These are phyloP conservation scores for Aplocera efformata DNA, from an alignment of 2,888 invertebrate genomes.

Conservation along the genomic window DNA sequence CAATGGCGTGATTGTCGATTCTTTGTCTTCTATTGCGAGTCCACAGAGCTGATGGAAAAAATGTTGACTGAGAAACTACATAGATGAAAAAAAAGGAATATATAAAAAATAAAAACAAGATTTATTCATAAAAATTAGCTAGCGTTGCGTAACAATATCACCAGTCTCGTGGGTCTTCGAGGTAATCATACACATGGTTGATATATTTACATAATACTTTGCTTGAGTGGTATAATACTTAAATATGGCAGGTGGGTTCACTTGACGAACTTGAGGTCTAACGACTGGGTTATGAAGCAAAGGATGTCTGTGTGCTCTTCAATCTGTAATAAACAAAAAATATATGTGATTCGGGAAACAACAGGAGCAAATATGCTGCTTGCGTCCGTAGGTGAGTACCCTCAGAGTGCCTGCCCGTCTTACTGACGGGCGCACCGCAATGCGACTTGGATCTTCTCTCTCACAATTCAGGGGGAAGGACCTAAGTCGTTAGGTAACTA, in stretches of 20 bases:
- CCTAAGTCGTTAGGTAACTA: too few species aligned
- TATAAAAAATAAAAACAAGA: slow-evolving; percentile 69
- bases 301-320: slow-evolving; percentile 96
- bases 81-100: slow-evolving; percentile 23
- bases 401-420: too few species aligned
- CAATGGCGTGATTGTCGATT: too few species aligned
- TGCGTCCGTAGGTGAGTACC: too few species aligned
- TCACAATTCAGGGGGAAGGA: too few species aligned
- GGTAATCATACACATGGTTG: slow-evolving; percentile 66
- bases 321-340: slow-evolving; percentile 82
- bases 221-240: slow-evolving; percentile 35
- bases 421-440: too few species aligned
- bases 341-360: not conserved
- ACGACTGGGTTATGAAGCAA: slow-evolving; percentile 88
- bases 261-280: slow-evolving; percentile 82
- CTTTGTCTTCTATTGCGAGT: too few species aligned
- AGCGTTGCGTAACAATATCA: slow-evolving; percentile 73
- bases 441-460: too few species aligned
- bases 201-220: slow-evolving; percentile 71
- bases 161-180: slow-evolving; percentile 54
- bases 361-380: not conserved
- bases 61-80: too few species aligned
- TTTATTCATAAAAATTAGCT: slow-evolving; percentile 70
- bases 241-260: slow-evolving; percentile 43
- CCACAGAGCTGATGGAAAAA: too few species aligned